Percentiles rank a stretch among this genome's conserved stretches.
Conservation (phyloP, 2,113 vertebrate species). For the Cyprichromis sp. region DNA sequence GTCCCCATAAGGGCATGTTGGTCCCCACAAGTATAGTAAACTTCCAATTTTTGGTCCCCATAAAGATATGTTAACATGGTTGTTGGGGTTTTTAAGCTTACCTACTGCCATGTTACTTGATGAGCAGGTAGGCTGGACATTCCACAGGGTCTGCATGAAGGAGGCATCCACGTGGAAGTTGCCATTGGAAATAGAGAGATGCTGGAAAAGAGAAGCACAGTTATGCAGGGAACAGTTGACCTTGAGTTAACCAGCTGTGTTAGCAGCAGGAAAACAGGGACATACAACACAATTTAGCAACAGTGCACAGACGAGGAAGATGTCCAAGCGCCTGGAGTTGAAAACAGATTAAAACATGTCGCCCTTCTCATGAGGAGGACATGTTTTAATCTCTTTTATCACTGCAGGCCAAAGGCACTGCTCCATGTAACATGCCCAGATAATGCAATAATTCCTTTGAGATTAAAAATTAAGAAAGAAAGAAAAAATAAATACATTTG, state of each 20-base stretch:
- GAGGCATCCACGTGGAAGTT: slow-evolving; percentile 91
- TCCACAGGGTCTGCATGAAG: slow-evolving; percentile 98
- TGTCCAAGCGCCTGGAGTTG: neutral
- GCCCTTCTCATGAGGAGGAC: neutral
- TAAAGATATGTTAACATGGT: neutral
- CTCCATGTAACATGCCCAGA: neutral
- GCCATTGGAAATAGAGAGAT: slow-evolving; percentile 86
- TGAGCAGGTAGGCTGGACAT: slow-evolving; percentile 92
- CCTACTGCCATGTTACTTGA: slow-evolving; percentile 86
- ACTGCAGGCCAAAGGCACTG: neutral
- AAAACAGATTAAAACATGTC: neutral
- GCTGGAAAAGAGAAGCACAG: slow-evolving; percentile 66
- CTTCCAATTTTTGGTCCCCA: neutral
- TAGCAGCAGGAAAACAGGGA: neutral
- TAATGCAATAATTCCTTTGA: neutral
- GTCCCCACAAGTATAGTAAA: neutral
- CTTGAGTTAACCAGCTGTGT: neutral
- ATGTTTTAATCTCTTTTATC: neutral
- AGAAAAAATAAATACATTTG: neutral
- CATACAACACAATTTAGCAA: neutral
- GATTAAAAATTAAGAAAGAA: neutral
- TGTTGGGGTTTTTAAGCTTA: slow-evolving; percentile 43
- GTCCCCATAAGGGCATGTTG: neutral
- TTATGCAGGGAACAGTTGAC: neutral
- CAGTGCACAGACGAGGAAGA: neutral